Conservation (phyloP, 2,113 vertebrate genomes). For the Cephalopterus ornatus region DNA sequence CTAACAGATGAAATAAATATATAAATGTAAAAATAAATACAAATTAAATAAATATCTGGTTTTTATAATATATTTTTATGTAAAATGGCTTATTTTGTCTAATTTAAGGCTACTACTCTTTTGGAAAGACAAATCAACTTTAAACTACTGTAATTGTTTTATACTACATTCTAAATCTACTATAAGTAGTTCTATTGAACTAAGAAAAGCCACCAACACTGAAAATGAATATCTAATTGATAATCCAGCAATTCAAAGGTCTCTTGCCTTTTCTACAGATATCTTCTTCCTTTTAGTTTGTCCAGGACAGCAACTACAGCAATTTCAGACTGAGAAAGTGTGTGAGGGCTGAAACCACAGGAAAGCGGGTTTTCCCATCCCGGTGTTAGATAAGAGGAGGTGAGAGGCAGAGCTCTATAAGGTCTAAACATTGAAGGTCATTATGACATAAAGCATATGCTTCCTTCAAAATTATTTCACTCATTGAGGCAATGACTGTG, state of each 20-base stretch:
- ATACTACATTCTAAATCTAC: neutral
- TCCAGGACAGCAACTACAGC: neutral
- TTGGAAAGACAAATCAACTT: neutral
- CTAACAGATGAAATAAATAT: neutral
- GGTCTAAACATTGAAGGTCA: neutral
- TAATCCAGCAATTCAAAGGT: neutral
- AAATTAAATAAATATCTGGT: neutral
- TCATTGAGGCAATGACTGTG: neutral
- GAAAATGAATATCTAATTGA: neutral
- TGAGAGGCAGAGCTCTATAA: neutral
- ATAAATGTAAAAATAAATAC: neutral
- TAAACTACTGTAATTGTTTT: neutral
- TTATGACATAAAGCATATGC: fast-evolving
- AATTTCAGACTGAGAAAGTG: neutral
- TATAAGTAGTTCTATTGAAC: neutral
- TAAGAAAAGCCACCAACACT: neutral
- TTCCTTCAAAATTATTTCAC: neutral
- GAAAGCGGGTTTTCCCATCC: neutral
- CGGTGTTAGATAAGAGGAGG: neutral
- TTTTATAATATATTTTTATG: neutral
- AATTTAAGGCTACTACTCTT: neutral
- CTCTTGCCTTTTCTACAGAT: neutral
- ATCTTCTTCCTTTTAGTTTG: neutral
- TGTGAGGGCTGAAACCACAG: neutral
- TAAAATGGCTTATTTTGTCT: neutral